Base-by-base conservation (phyloP, 2,797 vertebrate species). In the Centropyge bicolor region DNA sequence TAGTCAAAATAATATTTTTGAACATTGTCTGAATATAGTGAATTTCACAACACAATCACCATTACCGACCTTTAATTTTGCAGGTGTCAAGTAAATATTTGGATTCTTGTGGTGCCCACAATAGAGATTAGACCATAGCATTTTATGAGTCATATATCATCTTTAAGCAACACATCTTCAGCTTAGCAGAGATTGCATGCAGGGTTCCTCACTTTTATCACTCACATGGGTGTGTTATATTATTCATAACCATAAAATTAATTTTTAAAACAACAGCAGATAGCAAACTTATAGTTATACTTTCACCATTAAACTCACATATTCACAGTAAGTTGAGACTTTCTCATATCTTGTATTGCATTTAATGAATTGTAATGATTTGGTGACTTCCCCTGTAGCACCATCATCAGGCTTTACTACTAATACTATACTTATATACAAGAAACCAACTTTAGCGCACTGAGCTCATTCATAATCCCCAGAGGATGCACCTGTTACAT, bases 401-500 rank as follows among this genome's bases (percentile, higher is more conserved):
- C 52, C 69, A 36, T 78, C 16, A 55, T 43, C 22, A 20, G 36
- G 36, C 36, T 38, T 13, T 22, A 46, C 16, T 13, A 16, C 22
- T 0, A 0, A 22, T 76, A 5, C 27, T 52, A 17, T 43, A 45
- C 22, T 27, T 54, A 7, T 36, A 40, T 24, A 52, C 59, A 64
- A 46, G 5, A 17, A n/a, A 57, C 27, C 51, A 38, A 69, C 62
- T 22, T 65, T 54, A 72, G 43, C 64, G 40, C 4, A 64, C 40
- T 63, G 9, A 35, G 2, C 52, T 24, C 16, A 45, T 64, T 78
- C 67, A 55, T 14, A 10, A 36, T 80, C 66, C 51, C 60, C 35
- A 46, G 74, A 74, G 59, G 74, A 62, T 72, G 31, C 54, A 62
- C 68, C 59, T 31, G 12, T 51, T 38, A 38, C 36, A 43, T 49